Evolutionary conservation across 1,140 invertebrate genomes (phyloP), one percentile per base, ranked within the genome.

Genomic region (Andricus grossulariae): DNA sequence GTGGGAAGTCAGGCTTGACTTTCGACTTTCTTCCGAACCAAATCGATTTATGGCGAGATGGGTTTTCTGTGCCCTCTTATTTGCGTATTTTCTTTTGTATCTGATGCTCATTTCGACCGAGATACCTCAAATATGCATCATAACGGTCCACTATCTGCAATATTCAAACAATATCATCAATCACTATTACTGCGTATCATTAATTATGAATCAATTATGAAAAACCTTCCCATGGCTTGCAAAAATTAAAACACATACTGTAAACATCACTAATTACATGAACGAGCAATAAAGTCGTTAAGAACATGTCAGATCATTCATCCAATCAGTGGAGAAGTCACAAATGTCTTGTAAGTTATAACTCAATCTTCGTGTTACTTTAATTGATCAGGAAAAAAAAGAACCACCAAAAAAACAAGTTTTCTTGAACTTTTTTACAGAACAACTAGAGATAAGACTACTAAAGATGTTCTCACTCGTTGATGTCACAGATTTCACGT

Each of bases 21-120:
- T 60, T 60, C 73, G 76, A 81, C 80, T 76, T 78, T 81, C 80
- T 81, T 81, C 76, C 72, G 55, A 49, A 16, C 60, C 10, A 66
- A 66, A 66, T 66, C 25, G 21, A 66, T 66, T 66, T 66, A 66
- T 66, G 13, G 13, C 13, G n/a, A 16, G 13, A 55, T 55, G 10
- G 18, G 18, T 55, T 12, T 55, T 21, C 3, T 21, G 21, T 55
- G 3, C 21, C 7, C n/a, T 12, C n/a, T 18, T 55, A 55, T 55
- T n/a, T 55, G 19, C 19, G n/a, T 55, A 18, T n/a, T 2, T 55
- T 10, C 10, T 18, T 13, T 18, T 19, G 10, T 55, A 12, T n/a
- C 7, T 11, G 39, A 45, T 10, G 39, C 39, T 10, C 39, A 66
- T 66, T 39, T n/a, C 60, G 32, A 66, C 32, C 60, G 60, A 66